These are phyloP conservation scores for Lytechinus variegatus DNA, from an alignment of 35 echinoderm and acorn worm genomes.

Conservation along the genomic window DNA sequence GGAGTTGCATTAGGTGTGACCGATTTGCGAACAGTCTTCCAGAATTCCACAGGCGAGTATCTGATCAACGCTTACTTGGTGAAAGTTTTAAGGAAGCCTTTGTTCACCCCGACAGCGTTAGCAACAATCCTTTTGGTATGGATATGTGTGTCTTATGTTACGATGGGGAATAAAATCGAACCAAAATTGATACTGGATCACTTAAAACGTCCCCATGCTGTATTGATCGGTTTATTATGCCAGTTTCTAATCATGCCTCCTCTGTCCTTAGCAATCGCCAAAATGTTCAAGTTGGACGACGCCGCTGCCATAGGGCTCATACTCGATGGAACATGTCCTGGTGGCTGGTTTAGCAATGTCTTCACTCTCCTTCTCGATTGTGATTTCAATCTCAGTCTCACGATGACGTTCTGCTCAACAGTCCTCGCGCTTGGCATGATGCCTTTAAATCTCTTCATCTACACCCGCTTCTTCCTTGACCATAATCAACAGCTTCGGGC, in stretches of 20 bases:
- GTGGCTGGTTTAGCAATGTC: slow-evolving; percentile 80
- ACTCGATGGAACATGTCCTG: slow-evolving; percentile 69
- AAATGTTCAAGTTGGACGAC: slow-evolving; percentile 48
- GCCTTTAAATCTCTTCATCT: slow-evolving; percentile 73
- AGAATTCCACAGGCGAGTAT: not conserved
- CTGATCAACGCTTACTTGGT: slow-evolving; percentile 22
- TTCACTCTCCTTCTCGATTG: slow-evolving; percentile 70
- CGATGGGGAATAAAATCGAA: slow-evolving; percentile 68
- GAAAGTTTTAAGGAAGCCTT: slow-evolving; percentile 52
- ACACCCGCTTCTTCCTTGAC: slow-evolving; percentile 59
- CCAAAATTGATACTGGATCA: slow-evolving; percentile 47
- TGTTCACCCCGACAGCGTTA: slow-evolving; percentile 12
- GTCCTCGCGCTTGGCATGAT: slow-evolving; percentile 69
- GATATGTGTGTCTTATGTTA: slow-evolving; percentile 63
- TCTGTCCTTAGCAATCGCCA: slow-evolving; percentile 56
- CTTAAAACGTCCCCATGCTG: slow-evolving; percentile 59
- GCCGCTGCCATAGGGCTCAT: slow-evolving; percentile 64
- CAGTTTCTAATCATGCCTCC: slow-evolving; percentile 84
- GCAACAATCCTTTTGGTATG: slow-evolving; percentile 52
- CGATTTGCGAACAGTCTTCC: slow-evolving; percentile 23
- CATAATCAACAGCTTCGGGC: slow-evolving; percentile 51
- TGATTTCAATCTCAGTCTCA: slow-evolving; percentile 74
- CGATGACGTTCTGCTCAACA: slow-evolving; percentile 78
- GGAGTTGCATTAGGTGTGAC: slow-evolving; percentile 29
- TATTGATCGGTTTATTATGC: slow-evolving; percentile 68